Evolutionary conservation across 1,140 invertebrate genomes (phyloP).

Genomic region (Sycophaga agraensis): DNA sequence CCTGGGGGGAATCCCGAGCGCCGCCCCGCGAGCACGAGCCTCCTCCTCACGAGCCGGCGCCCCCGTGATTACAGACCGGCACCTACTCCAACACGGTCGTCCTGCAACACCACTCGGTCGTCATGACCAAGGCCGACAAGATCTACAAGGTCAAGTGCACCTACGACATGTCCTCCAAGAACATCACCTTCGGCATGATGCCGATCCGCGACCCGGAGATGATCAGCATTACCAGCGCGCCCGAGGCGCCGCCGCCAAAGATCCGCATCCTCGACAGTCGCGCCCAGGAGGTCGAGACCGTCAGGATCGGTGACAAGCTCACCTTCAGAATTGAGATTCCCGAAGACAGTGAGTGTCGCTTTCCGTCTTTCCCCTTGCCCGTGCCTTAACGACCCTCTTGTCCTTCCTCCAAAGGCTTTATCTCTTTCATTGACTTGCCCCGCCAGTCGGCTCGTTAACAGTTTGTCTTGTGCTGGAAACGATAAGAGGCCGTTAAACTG

Average conservation of each 20-base stretch:
- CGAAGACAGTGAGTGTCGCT: conserved; percentile 81
- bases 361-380: no score
- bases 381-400: no score
- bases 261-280: conserved; percentile 86
- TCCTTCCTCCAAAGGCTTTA: no score
- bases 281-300: conserved; percentile 87
- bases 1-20: no score
- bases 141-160: conserved; percentile 96
- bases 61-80: conserved; percentile 70
- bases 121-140: conserved; percentile 96
- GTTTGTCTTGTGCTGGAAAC: no score
- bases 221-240: conserved; percentile 92
- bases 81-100: conserved; percentile 94
- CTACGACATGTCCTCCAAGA: conserved; percentile 94
- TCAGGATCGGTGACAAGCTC: conserved; percentile 90
- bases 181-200: conserved; percentile 97
- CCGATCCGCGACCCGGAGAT: conserved; percentile 92
- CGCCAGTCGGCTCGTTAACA: no score
- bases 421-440: no score
- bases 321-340: conserved; percentile 95
- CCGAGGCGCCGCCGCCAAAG: conserved; percentile 89
- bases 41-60: conserved; percentile 38
- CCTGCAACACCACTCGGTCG: conserved; percentile 91
- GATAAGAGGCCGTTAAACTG: no score
- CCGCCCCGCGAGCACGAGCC: neutral